Evolutionary conservation across 2,888 invertebrate genomes (phyloP), one percentile per base, ranked within the genome.

Genomic region (Subacronicta megacephala): DNA sequence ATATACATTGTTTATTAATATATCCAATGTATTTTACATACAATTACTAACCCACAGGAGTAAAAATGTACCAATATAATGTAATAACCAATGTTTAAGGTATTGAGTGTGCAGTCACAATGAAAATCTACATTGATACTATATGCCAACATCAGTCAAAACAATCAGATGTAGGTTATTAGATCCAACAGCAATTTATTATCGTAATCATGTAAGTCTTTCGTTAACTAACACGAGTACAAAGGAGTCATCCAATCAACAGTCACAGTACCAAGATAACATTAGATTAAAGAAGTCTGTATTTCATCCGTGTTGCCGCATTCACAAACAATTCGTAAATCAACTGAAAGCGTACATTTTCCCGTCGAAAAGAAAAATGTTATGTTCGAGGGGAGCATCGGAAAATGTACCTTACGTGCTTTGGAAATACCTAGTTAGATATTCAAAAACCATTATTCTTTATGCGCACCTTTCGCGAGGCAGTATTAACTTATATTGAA

Each of bases 361-460:
- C 78, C 58, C 68, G 64, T 75, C 57, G 56, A 58, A 61, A 78
- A 84, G 84, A 84, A 78, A 76, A 81, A 84, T 84, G 82, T 75
- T 56, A 66, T 61, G 65, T 78, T 75, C 81, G 78, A 72, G 75
- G 56, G 72, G 15, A 71, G 82, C 77, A 76, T 80, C 60, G 53
- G 63, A 80, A 74, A 68, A 62, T 67, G 53, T 72, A 73, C 59
- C 77, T 73, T 67, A 65, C 62, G 47, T 52, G 62, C 61, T 53
- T 59, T 52, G 66, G 64, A 62, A 64, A 64, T 71, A 73, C 59
- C 63, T 74, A 72, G 70, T 78, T 77, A 67, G 64, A 75, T 81
- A 81, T 83, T 81, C 80, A 80, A 73, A 77, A 78, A 66, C 68
- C 68, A 75, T 81, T 78, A 78, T 74, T 80, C 75, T 76, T 69